These are phyloP conservation scores for Mormyrus lacerda DNA, from an alignment of 2,113 vertebrate genomes.

Conservation along the genomic window DNA sequence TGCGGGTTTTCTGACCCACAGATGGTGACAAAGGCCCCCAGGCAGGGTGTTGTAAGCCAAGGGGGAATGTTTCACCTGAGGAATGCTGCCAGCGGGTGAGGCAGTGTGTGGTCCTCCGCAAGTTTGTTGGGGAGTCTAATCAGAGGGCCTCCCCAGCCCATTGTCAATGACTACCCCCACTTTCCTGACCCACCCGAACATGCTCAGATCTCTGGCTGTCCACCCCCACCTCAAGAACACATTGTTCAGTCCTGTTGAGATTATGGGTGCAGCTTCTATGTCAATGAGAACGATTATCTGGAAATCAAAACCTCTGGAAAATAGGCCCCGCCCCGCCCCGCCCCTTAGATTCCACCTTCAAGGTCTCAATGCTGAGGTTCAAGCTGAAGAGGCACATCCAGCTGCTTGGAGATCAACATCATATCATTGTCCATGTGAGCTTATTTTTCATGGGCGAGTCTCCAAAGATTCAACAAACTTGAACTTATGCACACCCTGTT, in stretches of 20 bases:
- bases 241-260: background rate
- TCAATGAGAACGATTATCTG: background rate
- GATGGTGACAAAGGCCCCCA: background rate
- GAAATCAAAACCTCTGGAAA: background rate
- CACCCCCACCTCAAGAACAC: background rate
- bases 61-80: background rate
- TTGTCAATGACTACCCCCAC: background rate
- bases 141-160: background rate
- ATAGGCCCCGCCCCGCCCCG: background rate
- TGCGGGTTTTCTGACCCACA: background rate
- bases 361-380: background rate
- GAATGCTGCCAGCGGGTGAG: background rate
- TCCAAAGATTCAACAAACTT: background rate
- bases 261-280: background rate
- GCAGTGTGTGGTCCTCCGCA: background rate
- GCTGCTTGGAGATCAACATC: background rate
- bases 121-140: background rate
- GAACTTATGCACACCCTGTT: background rate
- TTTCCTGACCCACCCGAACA: background rate
- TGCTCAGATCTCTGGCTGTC: background rate
- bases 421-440: background rate
- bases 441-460: background rate
- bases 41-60: background rate
- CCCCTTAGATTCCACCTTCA: background rate
- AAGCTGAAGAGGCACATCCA: background rate